Evolutionary conservation across 2,797 vertebrate species (phyloP).

Genomic region (Diplodus sargus): DNA sequence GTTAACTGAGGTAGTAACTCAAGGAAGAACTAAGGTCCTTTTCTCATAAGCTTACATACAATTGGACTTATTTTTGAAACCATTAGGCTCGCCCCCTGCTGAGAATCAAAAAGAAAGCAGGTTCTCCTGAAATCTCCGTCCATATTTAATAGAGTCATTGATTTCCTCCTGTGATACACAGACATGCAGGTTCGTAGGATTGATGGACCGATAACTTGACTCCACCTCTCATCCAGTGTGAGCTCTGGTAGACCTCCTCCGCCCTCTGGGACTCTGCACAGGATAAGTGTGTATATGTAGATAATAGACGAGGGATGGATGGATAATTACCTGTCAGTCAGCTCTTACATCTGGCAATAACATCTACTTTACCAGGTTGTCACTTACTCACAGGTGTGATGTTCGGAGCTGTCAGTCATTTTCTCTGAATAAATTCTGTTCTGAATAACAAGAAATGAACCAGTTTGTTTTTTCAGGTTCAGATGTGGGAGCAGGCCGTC

Average conservation of each 20-base stretch:
- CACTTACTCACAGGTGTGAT: constrained; percentile 5
- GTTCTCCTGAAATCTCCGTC: too few relatives aligned
- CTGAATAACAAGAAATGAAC: neutral
- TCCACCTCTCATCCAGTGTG: neutral
- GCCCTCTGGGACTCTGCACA: constrained; percentile 6
- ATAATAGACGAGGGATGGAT: neutral
- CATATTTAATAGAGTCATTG: too few relatives aligned
- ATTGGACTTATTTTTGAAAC: too few relatives aligned
- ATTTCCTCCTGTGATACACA: neutral
- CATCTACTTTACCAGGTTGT: constrained; percentile 13
- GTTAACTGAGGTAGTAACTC: too few relatives aligned
- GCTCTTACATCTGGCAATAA: neutral
- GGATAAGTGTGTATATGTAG: neutral
- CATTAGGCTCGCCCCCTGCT: too few relatives aligned
- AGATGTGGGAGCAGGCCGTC: constrained; percentile 13
- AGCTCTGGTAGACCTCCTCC: constrained; percentile 3
- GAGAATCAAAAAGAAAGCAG: too few relatives aligned
- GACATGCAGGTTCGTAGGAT: too few relatives aligned
- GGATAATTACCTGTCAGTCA: constrained; percentile 45
- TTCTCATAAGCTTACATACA: too few relatives aligned
- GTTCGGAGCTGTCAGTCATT: neutral
- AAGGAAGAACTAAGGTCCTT: too few relatives aligned
- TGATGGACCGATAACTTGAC: neutral
- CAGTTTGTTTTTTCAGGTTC: neutral
- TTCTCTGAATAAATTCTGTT: neutral